These are phyloP conservation scores for Choloepus didactylus DNA, from an alignment of 2,797 vertebrate species.

Conservation along the genomic window DNA sequence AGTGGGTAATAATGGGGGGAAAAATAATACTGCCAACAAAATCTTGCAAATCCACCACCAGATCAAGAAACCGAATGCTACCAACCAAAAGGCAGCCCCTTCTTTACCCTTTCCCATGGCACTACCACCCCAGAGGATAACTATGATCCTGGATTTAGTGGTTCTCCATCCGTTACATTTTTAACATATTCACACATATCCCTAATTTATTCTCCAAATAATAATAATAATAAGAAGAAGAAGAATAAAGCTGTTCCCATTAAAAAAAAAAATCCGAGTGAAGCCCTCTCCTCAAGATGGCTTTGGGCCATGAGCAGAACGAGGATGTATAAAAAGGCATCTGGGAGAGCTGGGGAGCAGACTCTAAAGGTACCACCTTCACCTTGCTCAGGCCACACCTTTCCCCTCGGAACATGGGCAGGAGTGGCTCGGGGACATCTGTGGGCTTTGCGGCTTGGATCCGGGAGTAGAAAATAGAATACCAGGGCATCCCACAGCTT, in stretches of 20 bases:
- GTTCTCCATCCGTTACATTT: background rate
- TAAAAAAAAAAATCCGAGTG: background rate
- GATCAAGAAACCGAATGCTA: background rate
- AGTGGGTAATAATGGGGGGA: background rate
- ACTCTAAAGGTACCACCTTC: rapidly evolving
- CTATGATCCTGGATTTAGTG: background rate
- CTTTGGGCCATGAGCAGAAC: background rate
- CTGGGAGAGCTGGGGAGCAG: background rate
- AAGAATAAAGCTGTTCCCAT: background rate
- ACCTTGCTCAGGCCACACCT: background rate
- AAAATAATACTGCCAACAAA: background rate
- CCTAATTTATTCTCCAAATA: background rate
- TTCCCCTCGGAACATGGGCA: background rate
- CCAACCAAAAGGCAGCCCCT: background rate
- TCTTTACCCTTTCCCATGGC: background rate
- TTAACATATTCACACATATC: background rate
- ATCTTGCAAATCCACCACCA: background rate
- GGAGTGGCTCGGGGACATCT: background rate
- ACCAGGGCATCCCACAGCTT: background rate
- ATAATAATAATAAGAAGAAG: background rate
- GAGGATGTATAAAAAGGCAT: background rate
- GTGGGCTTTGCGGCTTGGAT: background rate
- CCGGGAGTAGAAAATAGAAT: background rate
- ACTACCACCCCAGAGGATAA: background rate
- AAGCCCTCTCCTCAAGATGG: background rate